Evolutionary conservation across 2,113 vertebrate species (phyloP), one percentile per base, ranked within the genome.

Genomic region (Cyphomyrus discorhynchus): DNA sequence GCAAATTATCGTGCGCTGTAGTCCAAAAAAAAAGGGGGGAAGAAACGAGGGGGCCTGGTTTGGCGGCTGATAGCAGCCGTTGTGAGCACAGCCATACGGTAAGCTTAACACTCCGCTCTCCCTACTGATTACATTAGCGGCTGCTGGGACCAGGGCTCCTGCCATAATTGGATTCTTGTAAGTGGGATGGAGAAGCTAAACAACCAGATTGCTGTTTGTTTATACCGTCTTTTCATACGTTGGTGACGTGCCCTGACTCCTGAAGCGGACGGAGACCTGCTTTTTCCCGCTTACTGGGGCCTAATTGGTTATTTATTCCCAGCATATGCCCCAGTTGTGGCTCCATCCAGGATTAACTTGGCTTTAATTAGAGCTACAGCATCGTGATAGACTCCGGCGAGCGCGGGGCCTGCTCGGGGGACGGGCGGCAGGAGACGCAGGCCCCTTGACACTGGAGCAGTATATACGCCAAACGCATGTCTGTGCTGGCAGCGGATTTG

Each of bases 151-250:
- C 53, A 39, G 5, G 56, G 87, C 87, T 88, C 95, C 95, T 95
- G 94, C 95, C 95, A 96, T 96, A 96, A 96, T 96, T 96, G 96
- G 96, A 96, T 96, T 95, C 95, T 95, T 96, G 96, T 96, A 96
- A 96, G 96, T 96, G 96, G 96, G 95, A 94, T 96, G 96, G 95
- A 96, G 95, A 95, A 96, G 95, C 96, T 95, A 96, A 96, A 96
- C 95, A 96, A 96, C 95, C 96, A 96, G 96, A 96, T 95, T 96
- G 96, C 95, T 96, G 96, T 96, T 96, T 96, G 96, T 96, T 96
- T 96, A 95, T 96, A 96, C 95, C 95, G 96, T 56, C 85, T 96
- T 70, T 96, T 96, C 95, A 95, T 95, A 96, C 95, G 95, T 95
- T 95, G 95, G 94, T 95, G 95, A 96, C 96, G 95, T 96, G 95